A percentile compares a stretch with the other conserved stretches of the same genome.
phyloP scores from a whole-genome alignment of 1,140 invertebrate genomes.

The Latrodectus geometricus region DNA sequence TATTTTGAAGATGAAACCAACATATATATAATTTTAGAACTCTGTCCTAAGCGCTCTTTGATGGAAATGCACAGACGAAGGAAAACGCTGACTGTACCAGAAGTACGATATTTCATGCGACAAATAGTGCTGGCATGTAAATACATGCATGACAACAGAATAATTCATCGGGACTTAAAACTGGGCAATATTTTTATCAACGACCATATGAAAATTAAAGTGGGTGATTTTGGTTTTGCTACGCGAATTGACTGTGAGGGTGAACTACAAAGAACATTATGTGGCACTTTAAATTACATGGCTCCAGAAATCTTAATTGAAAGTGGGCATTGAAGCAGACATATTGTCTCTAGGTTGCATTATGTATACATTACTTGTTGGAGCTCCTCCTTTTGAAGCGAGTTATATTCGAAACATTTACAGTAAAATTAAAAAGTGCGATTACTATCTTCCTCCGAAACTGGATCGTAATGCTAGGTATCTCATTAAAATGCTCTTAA shows the following conservation, averaged over 20 bases:
- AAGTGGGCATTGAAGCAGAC: too few relatives aligned
- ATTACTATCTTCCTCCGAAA: constrained; percentile 74
- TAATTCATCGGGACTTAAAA: constrained; percentile 80
- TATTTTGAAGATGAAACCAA: constrained; percentile 95
- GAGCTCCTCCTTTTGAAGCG: constrained; percentile 79
- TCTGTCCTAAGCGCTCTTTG: constrained; percentile 87
- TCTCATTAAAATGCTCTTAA: constrained; percentile 74
- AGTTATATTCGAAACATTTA: constrained; percentile 76
- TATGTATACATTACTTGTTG: too few relatives aligned
- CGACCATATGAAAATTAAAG: constrained; percentile 78
- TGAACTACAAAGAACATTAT: constrained; percentile 76
- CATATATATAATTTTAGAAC: constrained; percentile 96
- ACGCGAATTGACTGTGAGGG: constrained; percentile 75
- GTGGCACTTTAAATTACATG: constrained; percentile 79
- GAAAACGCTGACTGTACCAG: too few relatives aligned
- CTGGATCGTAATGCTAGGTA: constrained; percentile 70
- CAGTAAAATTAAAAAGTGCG: constrained; percentile 74
- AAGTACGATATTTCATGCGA: too few relatives aligned
- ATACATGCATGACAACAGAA: too few relatives aligned
- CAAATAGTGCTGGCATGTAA: too few relatives aligned
- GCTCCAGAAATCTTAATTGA: too few relatives aligned
- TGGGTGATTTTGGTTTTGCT: too few relatives aligned
- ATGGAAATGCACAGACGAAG: too few relatives aligned
- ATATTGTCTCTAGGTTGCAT: too few relatives aligned
- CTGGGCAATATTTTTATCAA: constrained; percentile 80